phyloP scores from a whole-genome alignment of 37 sponge, comb jelly and placozoan species.

The Ephydatia muelleri region DNA sequence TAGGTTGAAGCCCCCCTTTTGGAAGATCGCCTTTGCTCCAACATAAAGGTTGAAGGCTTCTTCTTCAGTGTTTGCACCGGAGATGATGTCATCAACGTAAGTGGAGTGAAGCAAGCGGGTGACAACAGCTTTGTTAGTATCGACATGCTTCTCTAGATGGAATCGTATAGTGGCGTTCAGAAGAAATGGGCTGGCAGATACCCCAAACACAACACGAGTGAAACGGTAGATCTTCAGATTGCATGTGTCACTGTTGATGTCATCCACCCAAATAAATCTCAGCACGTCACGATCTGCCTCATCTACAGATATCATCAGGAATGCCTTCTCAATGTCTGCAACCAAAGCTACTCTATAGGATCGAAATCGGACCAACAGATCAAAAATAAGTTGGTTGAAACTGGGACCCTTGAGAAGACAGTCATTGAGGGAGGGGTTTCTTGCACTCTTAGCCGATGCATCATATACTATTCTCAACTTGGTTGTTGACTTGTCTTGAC shows the following conservation, averaged over 20 bases:
- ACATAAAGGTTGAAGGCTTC: slow-evolving; percentile 5
- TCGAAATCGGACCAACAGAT: slow-evolving; percentile 22
- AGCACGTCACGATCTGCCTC: slow-evolving; percentile 15
- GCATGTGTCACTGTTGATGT: neutral
- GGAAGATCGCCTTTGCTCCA: neutral
- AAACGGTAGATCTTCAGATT: slow-evolving; percentile 12
- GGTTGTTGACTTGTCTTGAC: slow-evolving; percentile 31
- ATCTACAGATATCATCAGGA: slow-evolving; percentile 19
- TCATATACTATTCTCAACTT: slow-evolving; percentile 34
- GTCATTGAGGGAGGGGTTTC: slow-evolving; percentile 30
- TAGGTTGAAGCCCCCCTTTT: slow-evolving; percentile 21
- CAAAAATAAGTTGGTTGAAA: slow-evolving; percentile 21
- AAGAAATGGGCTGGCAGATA: slow-evolving; percentile 22
- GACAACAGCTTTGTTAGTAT: neutral
- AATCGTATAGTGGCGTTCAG: slow-evolving; percentile 16
- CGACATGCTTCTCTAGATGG: slow-evolving; percentile 4
- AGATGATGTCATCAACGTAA: slow-evolving; percentile 26
- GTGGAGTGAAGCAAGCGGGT: neutral
- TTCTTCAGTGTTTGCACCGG: slow-evolving; percentile 23
- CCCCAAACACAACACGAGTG: slow-evolving; percentile 14
- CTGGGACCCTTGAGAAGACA: slow-evolving; percentile 26
- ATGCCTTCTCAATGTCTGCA: slow-evolving; percentile 33
- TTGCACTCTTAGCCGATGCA: slow-evolving; percentile 17
- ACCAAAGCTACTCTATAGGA: neutral
- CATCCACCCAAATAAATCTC: slow-evolving; percentile 21